Conservation (phyloP, 2,888 invertebrate species). For the Norana najaformis region DNA sequence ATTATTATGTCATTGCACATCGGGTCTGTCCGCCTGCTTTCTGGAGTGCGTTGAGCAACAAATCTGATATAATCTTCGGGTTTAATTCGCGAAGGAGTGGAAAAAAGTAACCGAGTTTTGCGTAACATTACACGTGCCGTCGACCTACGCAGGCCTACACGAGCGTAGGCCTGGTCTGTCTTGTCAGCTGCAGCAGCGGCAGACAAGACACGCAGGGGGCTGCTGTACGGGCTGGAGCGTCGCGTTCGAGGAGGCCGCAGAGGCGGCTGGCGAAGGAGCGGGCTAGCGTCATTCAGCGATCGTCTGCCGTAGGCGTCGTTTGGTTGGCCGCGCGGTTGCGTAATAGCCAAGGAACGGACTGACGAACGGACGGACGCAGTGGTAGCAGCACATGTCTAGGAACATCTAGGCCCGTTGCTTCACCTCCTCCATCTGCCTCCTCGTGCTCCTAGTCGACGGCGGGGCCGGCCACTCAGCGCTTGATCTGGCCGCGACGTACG, state of each 20-base stretch:
- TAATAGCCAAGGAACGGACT: neutral
- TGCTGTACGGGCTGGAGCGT: neutral
- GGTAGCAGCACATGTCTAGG: neutral
- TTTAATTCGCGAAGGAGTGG: no score
- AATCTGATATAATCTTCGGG: no score
- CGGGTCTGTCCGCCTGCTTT: neutral
- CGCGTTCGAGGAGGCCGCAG: neutral
- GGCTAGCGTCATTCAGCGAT: neutral
- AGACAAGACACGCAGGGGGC: no score
- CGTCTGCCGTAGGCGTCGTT: neutral
- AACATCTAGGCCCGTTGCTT: constrained; percentile 1
- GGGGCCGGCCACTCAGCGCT: constrained; percentile 18
- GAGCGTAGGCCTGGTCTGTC: neutral
- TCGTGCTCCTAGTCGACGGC: neutral
- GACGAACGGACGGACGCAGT: neutral
- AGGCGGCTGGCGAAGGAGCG: neutral
- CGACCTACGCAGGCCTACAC: constrained; percentile 5
- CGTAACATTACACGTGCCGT: neutral
- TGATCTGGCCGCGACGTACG: neutral
- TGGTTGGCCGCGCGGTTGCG: neutral
- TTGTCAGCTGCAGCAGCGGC: neutral
- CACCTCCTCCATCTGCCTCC: neutral
- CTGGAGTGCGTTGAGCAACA: no score
- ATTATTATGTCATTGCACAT: neutral
- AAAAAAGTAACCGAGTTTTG: neutral